Evolutionary conservation across 2,888 invertebrate species (phyloP), one percentile per base, ranked within the genome.

Genomic region (Adelphocoris suturalis): DNA sequence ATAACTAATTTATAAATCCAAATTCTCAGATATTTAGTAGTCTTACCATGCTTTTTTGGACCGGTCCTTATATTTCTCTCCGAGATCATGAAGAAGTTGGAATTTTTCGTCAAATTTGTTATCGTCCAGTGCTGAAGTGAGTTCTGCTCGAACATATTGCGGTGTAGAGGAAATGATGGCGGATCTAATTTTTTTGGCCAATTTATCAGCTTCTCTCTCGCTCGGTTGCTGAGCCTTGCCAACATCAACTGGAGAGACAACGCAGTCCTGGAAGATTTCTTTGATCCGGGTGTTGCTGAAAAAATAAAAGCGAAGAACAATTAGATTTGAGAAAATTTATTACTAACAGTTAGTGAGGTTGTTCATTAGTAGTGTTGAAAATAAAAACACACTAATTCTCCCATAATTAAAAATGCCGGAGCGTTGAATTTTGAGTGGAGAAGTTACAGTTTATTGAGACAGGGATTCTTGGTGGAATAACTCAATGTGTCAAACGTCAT

Each of bases 41-140:
- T 16, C 85, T 85, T 28, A 86, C 86, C 86, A 86, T 19, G 86
- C 86, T n/a, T 75, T 68, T 12, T 27, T 12, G n/a, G 13, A 47
- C 23, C 88, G 86, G 23, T 75, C 78, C 27, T 55, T 76, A 52
- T 52, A 88, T 78, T 88, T 88, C 52, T 78, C 88, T 28, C 57
- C 27, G 12, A 80, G 28, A 9, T 47, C 68, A 7, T 37, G 48
- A 27, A 86, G 75, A 11, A 47, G 13, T 75, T 86, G 75, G 23
- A 86, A 75, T 86, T 86, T 86, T 16, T 46, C 19, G 46, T 47
- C 52, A 19, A 82, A 48, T 14, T 47, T 3, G 23, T n/a, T 9
- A 0, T 82, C 52, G 9, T 52, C 82, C 52, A 48, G 52, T 19
- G 23, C n/a, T 46, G 48, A 52, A 28, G 46, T 37, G 9, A 82